A percentile compares a stretch with the other conserved stretches of the same genome.
These are phyloP conservation scores for Cecidostiba fungosa DNA, from an alignment of 2,888 invertebrate species.

Conservation along the genomic window DNA sequence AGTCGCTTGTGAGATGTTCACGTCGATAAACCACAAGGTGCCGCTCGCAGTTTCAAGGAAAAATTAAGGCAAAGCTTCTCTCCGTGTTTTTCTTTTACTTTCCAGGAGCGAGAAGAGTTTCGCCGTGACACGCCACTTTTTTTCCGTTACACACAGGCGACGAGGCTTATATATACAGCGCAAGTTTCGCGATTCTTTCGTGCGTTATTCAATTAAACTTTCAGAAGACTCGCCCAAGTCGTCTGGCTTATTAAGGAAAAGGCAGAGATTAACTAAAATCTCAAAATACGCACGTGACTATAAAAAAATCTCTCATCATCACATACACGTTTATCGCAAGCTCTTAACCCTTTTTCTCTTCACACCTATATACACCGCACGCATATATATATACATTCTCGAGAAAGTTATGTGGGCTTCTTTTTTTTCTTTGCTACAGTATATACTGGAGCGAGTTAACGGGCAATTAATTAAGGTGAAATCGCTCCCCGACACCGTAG, in stretches of 20 bases:
- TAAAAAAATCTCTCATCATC: background rate
- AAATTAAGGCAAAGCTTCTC: conserved; percentile 41
- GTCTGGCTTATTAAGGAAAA: background rate
- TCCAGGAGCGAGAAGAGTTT: background rate
- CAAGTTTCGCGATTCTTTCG: conserved; percentile 9
- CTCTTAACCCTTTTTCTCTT: background rate
- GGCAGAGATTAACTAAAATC: background rate
- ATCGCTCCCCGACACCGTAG: conserved; percentile 38
- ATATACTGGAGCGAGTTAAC: conserved; percentile 28
- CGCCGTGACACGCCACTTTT: background rate
- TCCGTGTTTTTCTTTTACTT: background rate
- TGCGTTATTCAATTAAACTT: conserved; percentile 48
- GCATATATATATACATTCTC: background rate
- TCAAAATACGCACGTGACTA: background rate
- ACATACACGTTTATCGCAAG: background rate
- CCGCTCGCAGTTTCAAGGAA: conserved; percentile 30
- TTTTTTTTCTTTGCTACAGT: background rate
- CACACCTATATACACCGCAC: background rate
- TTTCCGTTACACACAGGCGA: background rate
- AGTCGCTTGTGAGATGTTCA: background rate
- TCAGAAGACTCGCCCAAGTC: background rate
- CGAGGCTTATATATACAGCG: background rate
- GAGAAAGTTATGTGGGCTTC: background rate
- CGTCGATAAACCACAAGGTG: conserved; percentile 21
- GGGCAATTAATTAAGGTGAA: conserved; percentile 52